phyloP scores from a whole-genome alignment of 2,797 vertebrate genomes.

The Cynopterus sphinx region DNA sequence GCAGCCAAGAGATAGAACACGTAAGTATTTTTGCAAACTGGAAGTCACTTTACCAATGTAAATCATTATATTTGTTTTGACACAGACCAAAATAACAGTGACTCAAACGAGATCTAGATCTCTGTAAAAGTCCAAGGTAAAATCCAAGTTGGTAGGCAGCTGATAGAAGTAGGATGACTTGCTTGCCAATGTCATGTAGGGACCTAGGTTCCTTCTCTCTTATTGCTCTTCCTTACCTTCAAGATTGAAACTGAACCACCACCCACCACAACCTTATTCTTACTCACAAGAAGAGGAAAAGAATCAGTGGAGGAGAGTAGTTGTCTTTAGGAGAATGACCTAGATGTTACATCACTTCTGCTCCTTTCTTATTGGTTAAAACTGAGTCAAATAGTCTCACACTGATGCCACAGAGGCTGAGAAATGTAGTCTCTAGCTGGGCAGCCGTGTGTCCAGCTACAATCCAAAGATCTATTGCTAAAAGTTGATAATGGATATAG shows the following conservation, averaged over 20 bases:
- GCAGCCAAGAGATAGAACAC: neutral
- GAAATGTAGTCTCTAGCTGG: conserved; percentile 24
- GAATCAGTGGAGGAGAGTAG: neutral
- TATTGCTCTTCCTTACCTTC: neutral
- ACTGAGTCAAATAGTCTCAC: neutral
- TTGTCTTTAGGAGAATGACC: neutral
- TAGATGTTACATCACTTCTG: neutral
- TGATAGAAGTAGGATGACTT: neutral
- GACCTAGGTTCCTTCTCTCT: neutral
- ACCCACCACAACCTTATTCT: neutral
- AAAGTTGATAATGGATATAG: neutral
- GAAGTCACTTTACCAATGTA: neutral
- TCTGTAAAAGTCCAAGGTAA: neutral
- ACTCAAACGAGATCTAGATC: neutral
- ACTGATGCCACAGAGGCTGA: conserved; percentile 11
- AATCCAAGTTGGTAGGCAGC: neutral
- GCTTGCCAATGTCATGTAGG: neutral
- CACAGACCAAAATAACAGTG: neutral
- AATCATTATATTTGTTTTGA: conserved; percentile 20
- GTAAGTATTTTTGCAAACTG: neutral
- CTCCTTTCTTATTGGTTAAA: conserved; percentile 42
- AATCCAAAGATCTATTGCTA: neutral
- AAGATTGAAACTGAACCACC: neutral
- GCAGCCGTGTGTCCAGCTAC: neutral
- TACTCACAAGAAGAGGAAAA: neutral